Evolutionary conservation across 2,888 invertebrate species (phyloP).

Genomic region (Priapulus caudatus): DNA sequence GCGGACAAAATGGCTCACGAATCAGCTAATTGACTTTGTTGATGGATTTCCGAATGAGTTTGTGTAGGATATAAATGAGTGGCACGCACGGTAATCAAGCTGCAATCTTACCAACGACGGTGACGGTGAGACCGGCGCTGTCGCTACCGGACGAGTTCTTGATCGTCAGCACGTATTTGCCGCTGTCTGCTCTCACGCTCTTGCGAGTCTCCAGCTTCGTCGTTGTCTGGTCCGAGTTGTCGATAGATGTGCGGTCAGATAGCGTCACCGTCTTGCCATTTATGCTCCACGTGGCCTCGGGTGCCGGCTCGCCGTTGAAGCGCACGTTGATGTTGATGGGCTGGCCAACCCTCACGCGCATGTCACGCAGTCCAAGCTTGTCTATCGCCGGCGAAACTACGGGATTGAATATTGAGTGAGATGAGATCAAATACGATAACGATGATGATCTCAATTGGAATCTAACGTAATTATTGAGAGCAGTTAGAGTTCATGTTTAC

Average conservation of each 20-base stretch:
- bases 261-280: conserved; percentile 27
- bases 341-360: conserved; percentile 91
- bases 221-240: neutral
- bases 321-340: conserved; percentile 88
- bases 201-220: neutral
- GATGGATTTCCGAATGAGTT: too few species aligned
- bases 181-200: conserved; percentile 69
- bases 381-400: conserved; percentile 43
- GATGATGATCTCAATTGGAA: too few species aligned
- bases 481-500: too few species aligned
- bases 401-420: too few species aligned
- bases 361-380: conserved; percentile 67
- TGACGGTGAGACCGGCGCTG: conserved; percentile 77
- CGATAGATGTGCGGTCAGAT: neutral
- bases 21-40: too few species aligned
- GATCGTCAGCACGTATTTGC: conserved; percentile 69
- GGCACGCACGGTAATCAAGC: too few species aligned
- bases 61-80: too few species aligned
- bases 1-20: too few species aligned
- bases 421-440: too few species aligned
- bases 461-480: too few species aligned
- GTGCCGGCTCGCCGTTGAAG: conserved; percentile 82
- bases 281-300: conserved; percentile 71
- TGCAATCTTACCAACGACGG: conserved; percentile 64
- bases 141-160: conserved; percentile 88